Percentiles rank a stretch among this genome's conserved stretches.
These are phyloP conservation scores for Paracanthobrama guichenoti DNA, from an alignment of 2,113 vertebrate species.

Conservation along the genomic window DNA sequence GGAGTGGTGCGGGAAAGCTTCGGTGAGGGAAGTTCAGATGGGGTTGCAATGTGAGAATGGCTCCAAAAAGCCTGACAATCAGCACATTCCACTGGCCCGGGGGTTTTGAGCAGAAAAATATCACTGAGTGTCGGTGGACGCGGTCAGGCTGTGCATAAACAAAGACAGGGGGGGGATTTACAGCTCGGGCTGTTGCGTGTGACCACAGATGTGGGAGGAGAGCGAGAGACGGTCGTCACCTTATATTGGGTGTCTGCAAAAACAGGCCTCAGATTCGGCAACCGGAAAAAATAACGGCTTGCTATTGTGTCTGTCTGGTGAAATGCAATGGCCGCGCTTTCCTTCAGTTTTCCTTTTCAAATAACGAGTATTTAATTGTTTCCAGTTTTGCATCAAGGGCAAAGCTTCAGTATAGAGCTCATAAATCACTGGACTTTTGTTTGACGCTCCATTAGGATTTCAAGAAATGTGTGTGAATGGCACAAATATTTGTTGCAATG, in stretches of 20 bases:
- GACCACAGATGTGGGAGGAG: constrained; percentile 38
- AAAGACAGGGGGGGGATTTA: constrained; percentile 53
- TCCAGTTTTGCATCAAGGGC: neutral
- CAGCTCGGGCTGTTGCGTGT: constrained; percentile 36
- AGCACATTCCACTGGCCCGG: constrained; percentile 76
- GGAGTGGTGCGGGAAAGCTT: constrained; percentile 41
- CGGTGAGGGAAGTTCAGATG: constrained; percentile 73
- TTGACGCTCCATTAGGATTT: neutral
- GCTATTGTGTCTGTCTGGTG: neutral
- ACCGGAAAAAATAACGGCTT: neutral
- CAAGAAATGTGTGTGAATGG: neutral
- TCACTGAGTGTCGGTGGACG: constrained; percentile 52
- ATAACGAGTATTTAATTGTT: neutral
- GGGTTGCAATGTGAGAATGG: constrained; percentile 70
- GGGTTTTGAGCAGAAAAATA: constrained; percentile 60
- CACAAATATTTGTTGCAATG: neutral
- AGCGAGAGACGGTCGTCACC: neutral
- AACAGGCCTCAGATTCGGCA: neutral
- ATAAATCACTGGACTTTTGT: neutral
- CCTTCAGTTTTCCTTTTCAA: neutral
- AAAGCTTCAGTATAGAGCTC: neutral
- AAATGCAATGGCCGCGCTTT: neutral
- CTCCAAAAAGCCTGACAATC: constrained; percentile 69
- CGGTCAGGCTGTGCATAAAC: constrained; percentile 55
- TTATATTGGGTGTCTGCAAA: neutral